Base-by-base conservation (phyloP, 2,113 vertebrate genomes). In the Rostratula benghalensis region DNA sequence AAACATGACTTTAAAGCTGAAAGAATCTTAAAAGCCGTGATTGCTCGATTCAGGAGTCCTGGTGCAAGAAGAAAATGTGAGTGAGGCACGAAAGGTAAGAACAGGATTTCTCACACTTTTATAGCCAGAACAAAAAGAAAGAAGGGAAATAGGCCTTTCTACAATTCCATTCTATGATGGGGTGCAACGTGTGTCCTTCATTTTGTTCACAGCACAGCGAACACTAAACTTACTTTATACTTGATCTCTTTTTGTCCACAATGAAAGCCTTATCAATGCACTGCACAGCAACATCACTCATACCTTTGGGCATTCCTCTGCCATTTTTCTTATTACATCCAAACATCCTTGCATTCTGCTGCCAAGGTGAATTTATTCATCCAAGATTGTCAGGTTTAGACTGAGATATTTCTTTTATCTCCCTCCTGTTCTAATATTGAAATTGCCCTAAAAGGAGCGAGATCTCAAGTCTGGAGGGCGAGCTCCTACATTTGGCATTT, bases 321-420 rank as follows among this genome's bases (percentile, higher is more conserved):
- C 89, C 70, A 65, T 91, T 89, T 92, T 87, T 91, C 95, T 75
- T 86, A 94, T 41, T 89, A 82, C 74, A 89, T 76, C 88, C 89
- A 95, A 91, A 92, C 91, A 95, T 65, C 89, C 77, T 93, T 89
- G 83, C 89, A 35, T 95, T 94, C 70, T 35, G 39, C 63, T 75
- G 76, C 69, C 81, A 92, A 96, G 95, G 92, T 96, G 93, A 95
- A 84, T 92, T 95, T 86, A 90, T 87, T 76, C 73, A 93, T 87
- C 46, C 87, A 63, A 60, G 75, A 91, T 4, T 67, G 75, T 91
- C 91, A 80, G 50, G 51, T 92, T 96, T 78, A 85, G 93, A 94
- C 81, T 10, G 13, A 61, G 21, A 76, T 76, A 87, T 84, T 95
- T 94, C 90, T 93, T 97, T 93, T 93, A 97, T 95, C 90, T 93